Conservation (phyloP, 2,113 vertebrate species). For the Semicossyphus pulcher region DNA sequence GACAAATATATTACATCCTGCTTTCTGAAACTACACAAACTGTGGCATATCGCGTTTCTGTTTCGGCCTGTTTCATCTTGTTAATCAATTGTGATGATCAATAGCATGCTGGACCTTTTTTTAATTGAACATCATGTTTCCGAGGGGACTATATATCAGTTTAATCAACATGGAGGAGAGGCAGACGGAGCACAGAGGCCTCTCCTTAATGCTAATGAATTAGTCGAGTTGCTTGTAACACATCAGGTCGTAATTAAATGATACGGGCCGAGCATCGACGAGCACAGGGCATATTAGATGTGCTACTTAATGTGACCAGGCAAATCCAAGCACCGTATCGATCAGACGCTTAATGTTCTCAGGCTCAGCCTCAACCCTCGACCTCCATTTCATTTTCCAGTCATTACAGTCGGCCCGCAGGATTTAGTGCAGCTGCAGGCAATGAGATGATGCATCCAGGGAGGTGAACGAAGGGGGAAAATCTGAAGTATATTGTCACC, state of each 20-base stretch:
- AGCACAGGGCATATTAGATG: slow-evolving; percentile 74
- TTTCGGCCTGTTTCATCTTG: slow-evolving; percentile 26
- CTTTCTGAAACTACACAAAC: slow-evolving; percentile 9
- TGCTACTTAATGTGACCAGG: slow-evolving; percentile 77
- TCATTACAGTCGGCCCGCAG: slow-evolving; percentile 71
- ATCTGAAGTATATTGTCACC: slow-evolving; percentile 26
- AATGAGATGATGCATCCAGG: slow-evolving; percentile 39
- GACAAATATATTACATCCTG: slow-evolving; percentile 8
- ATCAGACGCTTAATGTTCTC: slow-evolving; percentile 79
- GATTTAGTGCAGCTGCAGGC: slow-evolving; percentile 69
- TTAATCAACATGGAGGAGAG: slow-evolving; percentile 40
- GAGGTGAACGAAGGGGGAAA: neutral
- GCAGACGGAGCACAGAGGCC: slow-evolving; percentile 18
- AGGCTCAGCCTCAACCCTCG: slow-evolving; percentile 70
- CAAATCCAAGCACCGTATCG: slow-evolving; percentile 80
- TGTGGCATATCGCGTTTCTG: slow-evolving; percentile 23
- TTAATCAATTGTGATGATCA: slow-evolving; percentile 57
- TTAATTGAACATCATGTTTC: slow-evolving; percentile 60
- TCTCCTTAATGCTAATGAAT: slow-evolving; percentile 73
- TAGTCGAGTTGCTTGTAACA: slow-evolving; percentile 59
- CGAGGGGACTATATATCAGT: slow-evolving; percentile 39
- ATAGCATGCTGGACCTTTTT: slow-evolving; percentile 35
- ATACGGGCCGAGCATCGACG: slow-evolving; percentile 61
- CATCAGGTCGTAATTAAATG: slow-evolving; percentile 74
- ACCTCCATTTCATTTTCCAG: slow-evolving; percentile 80